Conservation (phyloP, 2,113 vertebrate species). For the Platanista minor region DNA sequence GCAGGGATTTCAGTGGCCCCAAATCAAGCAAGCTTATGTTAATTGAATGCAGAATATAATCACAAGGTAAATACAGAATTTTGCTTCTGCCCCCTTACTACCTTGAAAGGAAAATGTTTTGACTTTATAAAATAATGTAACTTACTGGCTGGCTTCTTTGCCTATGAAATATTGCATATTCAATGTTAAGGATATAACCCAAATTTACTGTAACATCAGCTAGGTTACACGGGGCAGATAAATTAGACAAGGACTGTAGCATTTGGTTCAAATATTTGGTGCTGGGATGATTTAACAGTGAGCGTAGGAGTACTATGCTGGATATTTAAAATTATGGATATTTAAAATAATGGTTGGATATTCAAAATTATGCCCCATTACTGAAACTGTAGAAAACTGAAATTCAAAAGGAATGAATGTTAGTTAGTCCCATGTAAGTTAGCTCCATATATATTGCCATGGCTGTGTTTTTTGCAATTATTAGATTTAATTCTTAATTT, state of each 20-base stretch:
- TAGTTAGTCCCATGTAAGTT: background rate
- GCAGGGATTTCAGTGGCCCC: background rate
- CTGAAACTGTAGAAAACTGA: background rate
- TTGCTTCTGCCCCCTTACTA: background rate
- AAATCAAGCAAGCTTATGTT: background rate
- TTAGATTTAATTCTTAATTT: background rate
- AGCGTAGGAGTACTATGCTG: background rate
- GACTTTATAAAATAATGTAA: background rate
- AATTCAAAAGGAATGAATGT: background rate
- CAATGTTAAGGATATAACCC: background rate
- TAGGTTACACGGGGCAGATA: background rate
- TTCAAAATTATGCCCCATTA: background rate
- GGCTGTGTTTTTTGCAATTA: background rate
- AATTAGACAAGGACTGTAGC: background rate
- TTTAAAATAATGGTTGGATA: background rate
- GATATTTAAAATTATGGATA: background rate
- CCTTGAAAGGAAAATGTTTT: background rate
- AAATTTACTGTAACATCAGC: background rate
- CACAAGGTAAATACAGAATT: background rate
- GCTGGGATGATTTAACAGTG: background rate
- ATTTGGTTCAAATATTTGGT: background rate
- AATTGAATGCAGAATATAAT: background rate
- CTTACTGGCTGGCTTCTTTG: background rate
- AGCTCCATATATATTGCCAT: background rate
- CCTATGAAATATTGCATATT: constrained; percentile 19